Conservation (phyloP, 2,797 vertebrate species). For the Ceryle rudis region DNA sequence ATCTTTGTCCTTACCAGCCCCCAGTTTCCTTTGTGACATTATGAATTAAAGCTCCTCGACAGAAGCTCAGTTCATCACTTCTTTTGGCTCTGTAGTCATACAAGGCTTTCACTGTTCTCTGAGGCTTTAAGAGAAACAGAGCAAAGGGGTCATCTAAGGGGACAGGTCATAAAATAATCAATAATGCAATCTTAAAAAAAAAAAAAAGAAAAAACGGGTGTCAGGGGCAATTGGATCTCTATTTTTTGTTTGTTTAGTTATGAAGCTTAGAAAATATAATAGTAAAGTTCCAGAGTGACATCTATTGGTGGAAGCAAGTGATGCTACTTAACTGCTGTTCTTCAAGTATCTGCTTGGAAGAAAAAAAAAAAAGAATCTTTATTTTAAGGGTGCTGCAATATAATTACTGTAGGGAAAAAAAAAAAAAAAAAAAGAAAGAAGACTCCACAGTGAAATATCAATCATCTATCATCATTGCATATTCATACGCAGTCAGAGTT, state of each 20-base stretch:
- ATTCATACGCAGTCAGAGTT: neutral
- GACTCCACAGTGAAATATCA: neutral
- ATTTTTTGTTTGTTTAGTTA: neutral
- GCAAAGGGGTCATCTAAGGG: constrained; percentile 24
- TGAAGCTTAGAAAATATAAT: neutral
- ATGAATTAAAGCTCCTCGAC: constrained; percentile 91
- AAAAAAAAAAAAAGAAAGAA: too few species aligned
- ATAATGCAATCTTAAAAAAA: neutral
- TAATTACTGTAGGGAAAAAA: neutral
- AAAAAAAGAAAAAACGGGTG: neutral
- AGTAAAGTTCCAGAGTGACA: constrained; percentile 33
- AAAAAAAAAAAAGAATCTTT: neutral
- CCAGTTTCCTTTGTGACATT: constrained; percentile 88
- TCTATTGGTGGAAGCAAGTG: constrained; percentile 50
- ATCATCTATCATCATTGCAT: neutral
- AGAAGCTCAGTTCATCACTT: constrained; percentile 90
- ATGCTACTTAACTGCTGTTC: neutral
- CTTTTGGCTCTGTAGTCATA: constrained; percentile 89
- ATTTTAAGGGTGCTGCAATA: neutral
- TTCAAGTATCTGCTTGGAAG: neutral
- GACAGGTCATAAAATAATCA: constrained; percentile 40
- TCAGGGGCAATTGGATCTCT: neutral
- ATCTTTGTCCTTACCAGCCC: constrained; percentile 86
- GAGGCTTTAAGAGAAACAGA: constrained; percentile 79
- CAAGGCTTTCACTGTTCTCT: constrained; percentile 89